phyloP scores from a whole-genome alignment of 2,797 vertebrate species.

The Sebastes trivittatus region DNA sequence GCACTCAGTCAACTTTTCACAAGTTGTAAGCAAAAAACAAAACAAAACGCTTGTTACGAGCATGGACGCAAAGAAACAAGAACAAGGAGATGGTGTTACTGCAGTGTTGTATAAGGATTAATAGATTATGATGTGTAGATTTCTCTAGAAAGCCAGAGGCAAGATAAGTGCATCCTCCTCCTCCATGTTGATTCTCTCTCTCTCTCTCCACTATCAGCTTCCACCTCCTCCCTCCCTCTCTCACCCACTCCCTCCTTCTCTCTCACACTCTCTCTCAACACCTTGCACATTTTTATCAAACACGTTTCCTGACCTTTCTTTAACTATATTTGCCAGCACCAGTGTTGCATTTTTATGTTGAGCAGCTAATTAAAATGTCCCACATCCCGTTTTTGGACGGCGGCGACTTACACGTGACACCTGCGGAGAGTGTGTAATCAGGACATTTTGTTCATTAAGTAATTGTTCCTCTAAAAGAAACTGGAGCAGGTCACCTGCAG shows the following conservation, averaged over 20 bases:
- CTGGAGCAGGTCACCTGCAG: conserved; percentile 30
- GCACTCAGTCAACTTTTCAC: neutral
- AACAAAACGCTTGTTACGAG: conserved; percentile 1
- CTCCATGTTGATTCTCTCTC: conserved; percentile 49
- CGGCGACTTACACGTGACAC: neutral
- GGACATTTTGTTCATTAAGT: conserved; percentile 33
- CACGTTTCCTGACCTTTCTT: conserved; percentile 31
- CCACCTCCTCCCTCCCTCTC: conserved; percentile 19
- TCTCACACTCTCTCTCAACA: conserved; percentile 26
- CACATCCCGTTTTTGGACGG: conserved; percentile 24
- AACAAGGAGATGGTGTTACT: neutral
- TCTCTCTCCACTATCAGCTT: conserved; percentile 42
- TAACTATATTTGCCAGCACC: neutral
- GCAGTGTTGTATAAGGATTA: conserved; percentile 29
- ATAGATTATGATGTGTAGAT: conserved; percentile 35
- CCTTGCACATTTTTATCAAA: conserved; percentile 30
- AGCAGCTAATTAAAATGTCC: conserved; percentile 52
- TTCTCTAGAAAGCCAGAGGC: conserved; percentile 29
- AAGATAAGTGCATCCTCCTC: conserved; percentile 52
- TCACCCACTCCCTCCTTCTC: neutral
- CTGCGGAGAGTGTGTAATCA: neutral
- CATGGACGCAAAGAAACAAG: conserved; percentile 11
- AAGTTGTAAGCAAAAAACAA: conserved; percentile 23
- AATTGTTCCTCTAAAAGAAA: conserved; percentile 33
- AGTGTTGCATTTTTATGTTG: neutral